phyloP scores from a whole-genome alignment of 2,888 invertebrate species.

The Himalopsyche tibetana region DNA sequence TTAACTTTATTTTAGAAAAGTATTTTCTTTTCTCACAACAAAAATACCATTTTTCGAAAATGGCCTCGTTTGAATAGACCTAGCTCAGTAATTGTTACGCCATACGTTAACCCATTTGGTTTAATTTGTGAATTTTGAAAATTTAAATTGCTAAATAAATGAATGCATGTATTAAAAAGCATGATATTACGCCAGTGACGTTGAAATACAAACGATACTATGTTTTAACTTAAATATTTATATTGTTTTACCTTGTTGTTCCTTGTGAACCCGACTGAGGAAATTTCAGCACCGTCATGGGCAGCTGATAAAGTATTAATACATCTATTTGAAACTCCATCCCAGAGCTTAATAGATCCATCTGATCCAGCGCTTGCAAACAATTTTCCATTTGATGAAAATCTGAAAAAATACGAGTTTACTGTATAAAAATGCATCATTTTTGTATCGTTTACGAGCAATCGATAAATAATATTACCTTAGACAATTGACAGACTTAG shows the following conservation, averaged over 20 bases:
- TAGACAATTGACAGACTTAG: conserved; percentile 84
- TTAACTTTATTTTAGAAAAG: too few relatives aligned
- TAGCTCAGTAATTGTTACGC: not conserved
- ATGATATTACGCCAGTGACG: too few relatives aligned
- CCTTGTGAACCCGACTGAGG: conserved; percentile 94
- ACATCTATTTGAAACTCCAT: conserved; percentile 94
- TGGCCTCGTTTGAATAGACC: too few relatives aligned
- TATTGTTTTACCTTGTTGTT: conserved; percentile 89
- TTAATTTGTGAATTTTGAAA: not conserved
- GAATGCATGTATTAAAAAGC: too few relatives aligned
- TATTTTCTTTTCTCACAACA: too few relatives aligned
- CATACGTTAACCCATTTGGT: conserved; percentile 47
- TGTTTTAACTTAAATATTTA: too few relatives aligned
- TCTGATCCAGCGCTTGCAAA: conserved; percentile 93
- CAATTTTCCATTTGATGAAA: conserved; percentile 76
- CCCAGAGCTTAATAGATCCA: conserved; percentile 97
- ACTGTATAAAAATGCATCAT: not conserved
- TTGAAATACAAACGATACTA: conserved; percentile 50
- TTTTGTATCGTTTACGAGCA: not conserved
- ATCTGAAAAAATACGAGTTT: conserved; percentile 68
- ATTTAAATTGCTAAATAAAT: not conserved
- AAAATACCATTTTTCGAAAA: too few relatives aligned
- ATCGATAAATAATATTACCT: conserved; percentile 75
- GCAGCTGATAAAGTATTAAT: conserved; percentile 95
- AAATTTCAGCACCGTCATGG: conserved; percentile 95